Conservation (phyloP, 2,113 vertebrate species). For the Beaufortia kweichowensis region DNA sequence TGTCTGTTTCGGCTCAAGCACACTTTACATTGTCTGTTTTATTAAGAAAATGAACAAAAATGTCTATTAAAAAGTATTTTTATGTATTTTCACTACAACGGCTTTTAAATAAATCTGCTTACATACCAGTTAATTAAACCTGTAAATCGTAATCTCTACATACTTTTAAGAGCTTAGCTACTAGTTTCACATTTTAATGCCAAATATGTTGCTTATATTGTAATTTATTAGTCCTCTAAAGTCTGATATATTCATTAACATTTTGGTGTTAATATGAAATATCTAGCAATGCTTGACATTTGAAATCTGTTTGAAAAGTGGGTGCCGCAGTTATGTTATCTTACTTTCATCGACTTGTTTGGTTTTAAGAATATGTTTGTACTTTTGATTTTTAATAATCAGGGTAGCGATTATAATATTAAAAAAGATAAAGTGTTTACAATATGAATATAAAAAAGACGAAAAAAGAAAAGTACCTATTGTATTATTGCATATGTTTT, state of each 20-base stretch:
- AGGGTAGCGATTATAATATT: conserved; percentile 64
- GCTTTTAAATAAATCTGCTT: conserved; percentile 99
- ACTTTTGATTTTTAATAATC: conserved; percentile 67
- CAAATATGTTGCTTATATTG: conserved; percentile 89
- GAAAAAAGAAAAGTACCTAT: conserved; percentile 52
- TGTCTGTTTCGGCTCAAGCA: conserved; percentile 95
- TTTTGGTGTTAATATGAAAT: conserved; percentile 93
- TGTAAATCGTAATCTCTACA: conserved; percentile 60
- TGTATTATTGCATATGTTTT: conserved; percentile 65
- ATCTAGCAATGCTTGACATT: conserved; percentile 92
- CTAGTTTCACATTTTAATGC: conserved; percentile 90
- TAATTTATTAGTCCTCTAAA: conserved; percentile 93
- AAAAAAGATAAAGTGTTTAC: conserved; percentile 64
- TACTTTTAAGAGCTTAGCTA: conserved; percentile 65
- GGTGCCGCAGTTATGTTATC: conserved; percentile 62
- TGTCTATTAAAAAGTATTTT: conserved; percentile 89
- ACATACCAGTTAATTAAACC: conserved; percentile 83
- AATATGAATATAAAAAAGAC: conserved; percentile 60
- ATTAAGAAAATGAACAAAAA: conserved; percentile 84
- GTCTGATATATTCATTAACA: conserved; percentile 96
- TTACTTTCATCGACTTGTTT: conserved; percentile 61
- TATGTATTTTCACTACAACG: conserved; percentile 99
- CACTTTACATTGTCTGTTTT: conserved; percentile 92
- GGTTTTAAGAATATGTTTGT: conserved; percentile 68
- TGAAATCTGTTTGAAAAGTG: conserved; percentile 82